Base-by-base conservation (phyloP, 2,888 invertebrate species). In the Drosophila prostipennis region DNA sequence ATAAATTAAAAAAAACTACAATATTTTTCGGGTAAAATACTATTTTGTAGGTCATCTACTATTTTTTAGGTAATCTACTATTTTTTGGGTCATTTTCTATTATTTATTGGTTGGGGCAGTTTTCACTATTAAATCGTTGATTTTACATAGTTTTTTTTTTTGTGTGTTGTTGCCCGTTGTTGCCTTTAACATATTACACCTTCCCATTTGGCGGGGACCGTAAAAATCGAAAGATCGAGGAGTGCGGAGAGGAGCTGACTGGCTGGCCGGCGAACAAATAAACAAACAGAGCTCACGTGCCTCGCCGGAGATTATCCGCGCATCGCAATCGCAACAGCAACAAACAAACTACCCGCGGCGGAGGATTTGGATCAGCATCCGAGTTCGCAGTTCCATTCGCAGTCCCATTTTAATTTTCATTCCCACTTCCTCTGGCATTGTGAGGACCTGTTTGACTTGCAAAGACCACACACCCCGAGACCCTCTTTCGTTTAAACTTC, bases 251-350 rank as follows among this genome's bases (percentile, higher is more conserved):
- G 23, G 58, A 54, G 43, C 72, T 54, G 72, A 19, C 19, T 60
- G 72, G 69, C 76, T 64, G 74, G 70, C 72, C 78, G 84, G 71
- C 57, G 63, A 65, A 45, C 72, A 71, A 70, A 65, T 56, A 67
- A 76, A 85, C 74, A 74, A 79, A 84, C 81, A 84, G 39, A 13
- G 67, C 76, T 88, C 89, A 89, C 89, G 89, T 89, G 89, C 80
- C 89, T 46, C 55, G 58, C 43, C 56, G 59, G 71, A 79, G 89
- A 89, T 89, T 88, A 90, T 85, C 89, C 87, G 82, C 77, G 87
- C 78, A 88, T 77, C 89, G 76, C 89, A 90, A 88, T 87, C 89
- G 88, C 88, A 89, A 86, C 78, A 89, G 76, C 83, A 73, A 72
- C 72, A 84, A 81, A 72, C 76, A 81, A 81, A 80, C 84, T 87